Conservation (phyloP, 2,888 invertebrate genomes). For the Cryptosula pallasiana region DNA sequence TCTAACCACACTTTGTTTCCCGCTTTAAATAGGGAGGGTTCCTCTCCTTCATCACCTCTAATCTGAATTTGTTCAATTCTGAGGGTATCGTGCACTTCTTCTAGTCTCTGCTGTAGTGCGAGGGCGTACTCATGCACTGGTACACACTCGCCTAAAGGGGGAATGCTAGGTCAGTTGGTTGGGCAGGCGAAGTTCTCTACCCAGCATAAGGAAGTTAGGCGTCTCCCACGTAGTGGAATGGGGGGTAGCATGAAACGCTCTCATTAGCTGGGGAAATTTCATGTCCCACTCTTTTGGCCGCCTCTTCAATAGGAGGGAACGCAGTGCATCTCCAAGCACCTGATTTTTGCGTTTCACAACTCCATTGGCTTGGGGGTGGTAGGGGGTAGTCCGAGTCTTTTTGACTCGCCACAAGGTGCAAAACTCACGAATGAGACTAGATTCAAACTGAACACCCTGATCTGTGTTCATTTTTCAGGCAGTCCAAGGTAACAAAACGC, state of each 20-base stretch:
- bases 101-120: no score
- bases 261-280: neutral
- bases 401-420: neutral
- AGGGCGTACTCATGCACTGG: no score
- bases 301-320: neutral
- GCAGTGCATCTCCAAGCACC: neutral
- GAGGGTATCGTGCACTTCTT: no score
- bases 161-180: neutral
- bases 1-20: no score
- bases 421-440: neutral
- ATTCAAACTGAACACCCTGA: neutral
- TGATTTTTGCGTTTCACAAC: neutral
- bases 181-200: neutral
- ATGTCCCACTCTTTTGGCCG: neutral
- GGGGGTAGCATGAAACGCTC: neutral
- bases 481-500: neutral
- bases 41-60: no score
- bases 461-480: neutral
- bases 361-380: neutral
- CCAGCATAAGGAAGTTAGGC: neutral
- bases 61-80: no score
- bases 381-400: neutral
- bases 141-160: no score
- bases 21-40: no score
- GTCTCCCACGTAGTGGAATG: neutral